Percentiles rank a stretch among this genome's conserved stretches.
These are phyloP conservation scores for Dilophus febrilis DNA, from an alignment of 2,888 invertebrate species.

Conservation along the genomic window DNA sequence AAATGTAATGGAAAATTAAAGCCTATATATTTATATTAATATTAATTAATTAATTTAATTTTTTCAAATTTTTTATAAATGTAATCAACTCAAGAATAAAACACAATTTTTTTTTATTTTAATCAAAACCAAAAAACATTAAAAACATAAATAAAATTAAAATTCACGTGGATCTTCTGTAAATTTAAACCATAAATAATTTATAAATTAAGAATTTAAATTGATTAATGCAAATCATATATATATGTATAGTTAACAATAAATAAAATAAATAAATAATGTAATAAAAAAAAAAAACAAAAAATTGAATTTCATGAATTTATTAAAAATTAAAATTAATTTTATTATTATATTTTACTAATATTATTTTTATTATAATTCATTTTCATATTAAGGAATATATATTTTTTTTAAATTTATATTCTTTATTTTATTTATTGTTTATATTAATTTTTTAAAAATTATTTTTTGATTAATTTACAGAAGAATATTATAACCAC, in stretches of 20 bases:
- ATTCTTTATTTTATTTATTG: not conserved
- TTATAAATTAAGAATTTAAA: conserved; percentile 3
- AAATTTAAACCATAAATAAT: conserved; percentile 10
- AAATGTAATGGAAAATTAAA: not conserved
- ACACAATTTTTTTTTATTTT: not conserved
- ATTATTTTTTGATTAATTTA: conserved; percentile 18
- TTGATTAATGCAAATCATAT: not conserved
- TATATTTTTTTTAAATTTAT: not conserved
- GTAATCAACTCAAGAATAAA: too few species aligned
- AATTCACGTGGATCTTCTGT: conserved; percentile 12
- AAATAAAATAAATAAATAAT: conserved; percentile 3
- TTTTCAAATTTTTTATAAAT: too few species aligned
- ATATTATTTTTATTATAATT: not conserved
- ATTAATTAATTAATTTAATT: too few species aligned
- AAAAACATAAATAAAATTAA: too few species aligned
- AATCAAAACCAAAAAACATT: not conserved
- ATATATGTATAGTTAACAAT: too few species aligned
- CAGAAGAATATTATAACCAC: conserved; percentile 19
- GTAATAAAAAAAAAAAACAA: not conserved
- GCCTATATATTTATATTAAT: too few species aligned
- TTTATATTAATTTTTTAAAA: conserved; percentile 2
- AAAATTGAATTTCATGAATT: too few species aligned
- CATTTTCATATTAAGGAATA: too few species aligned
- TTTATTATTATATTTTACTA: not conserved
- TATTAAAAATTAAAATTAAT: too few species aligned